Conservation (phyloP, 1,140 invertebrate genomes). For the Melanaphis sacchari region DNA sequence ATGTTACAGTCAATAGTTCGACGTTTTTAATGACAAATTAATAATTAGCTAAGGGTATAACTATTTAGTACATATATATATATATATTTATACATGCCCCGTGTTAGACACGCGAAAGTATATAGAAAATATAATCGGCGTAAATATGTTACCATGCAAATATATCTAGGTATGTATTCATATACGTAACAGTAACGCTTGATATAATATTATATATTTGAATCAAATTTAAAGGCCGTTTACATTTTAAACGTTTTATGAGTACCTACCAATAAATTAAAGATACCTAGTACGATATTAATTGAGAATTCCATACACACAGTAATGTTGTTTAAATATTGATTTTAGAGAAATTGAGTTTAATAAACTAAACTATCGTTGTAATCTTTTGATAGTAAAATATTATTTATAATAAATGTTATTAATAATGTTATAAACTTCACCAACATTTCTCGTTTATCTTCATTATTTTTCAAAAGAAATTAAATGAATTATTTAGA, state of each 20-base stretch:
- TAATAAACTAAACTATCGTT: not conserved
- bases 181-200: not conserved
- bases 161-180: not conserved
- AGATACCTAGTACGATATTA: not conserved
- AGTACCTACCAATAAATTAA: not conserved
- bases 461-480: not conserved
- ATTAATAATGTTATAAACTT: not conserved
- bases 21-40: not conserved
- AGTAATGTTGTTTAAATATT: not conserved
- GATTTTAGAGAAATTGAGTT: not conserved
- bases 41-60: not conserved
- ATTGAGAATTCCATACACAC: not conserved
- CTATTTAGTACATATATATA: not conserved
- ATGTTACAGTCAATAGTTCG: not conserved
- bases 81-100: not conserved
- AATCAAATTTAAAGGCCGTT: not conserved
- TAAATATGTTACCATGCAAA: not conserved
- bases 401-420: not conserved
- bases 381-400: not conserved
- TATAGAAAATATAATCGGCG: not conserved
- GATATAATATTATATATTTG: not conserved
- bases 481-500: not conserved
- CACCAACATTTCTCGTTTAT: not conserved
- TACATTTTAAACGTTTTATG: not conserved
- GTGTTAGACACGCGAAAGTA: conserved; percentile 39